Evolutionary conservation across 2,113 vertebrate species (phyloP), one percentile per base, ranked within the genome.

Genomic region (Brachypteracias leptosomus): DNA sequence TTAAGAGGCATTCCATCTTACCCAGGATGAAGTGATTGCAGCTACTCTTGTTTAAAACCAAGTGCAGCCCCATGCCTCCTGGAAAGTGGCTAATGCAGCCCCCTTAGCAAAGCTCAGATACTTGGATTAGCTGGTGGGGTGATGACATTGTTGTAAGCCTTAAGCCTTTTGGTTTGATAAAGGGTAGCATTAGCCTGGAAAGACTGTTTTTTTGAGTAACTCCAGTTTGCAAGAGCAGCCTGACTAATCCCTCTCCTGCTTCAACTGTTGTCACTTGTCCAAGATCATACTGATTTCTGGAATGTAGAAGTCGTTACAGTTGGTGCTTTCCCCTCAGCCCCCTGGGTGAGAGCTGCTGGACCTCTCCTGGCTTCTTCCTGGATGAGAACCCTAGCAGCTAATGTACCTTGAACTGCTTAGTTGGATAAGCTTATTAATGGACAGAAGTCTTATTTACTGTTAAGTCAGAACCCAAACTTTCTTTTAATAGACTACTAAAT

Each of bases 401-500:
- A 90, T 78, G 92, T 92, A 89, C 89, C 95, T 95, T 96, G 73
- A 94, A 93, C 92, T 92, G 88, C 93, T 96, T 96, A 96, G 85
- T 95, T 92, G 89, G 88, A 40, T 96, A 96, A 97, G 94, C 96
- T 96, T 62, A 86, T 95, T 97, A 96, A 93, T 87, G 92, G 90
- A 89, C 90, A 89, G 76, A 86, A 89, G 86, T 78, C 83, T 95
- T 76, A 38, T 73, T 95, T 89, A 63, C 76, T 78, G 61, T 88
- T 87, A 96, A 96, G 90, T 94, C 93, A 89, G 95, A 92, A 89
- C 70, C 87, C 90, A 95, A 92, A 96, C 88, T 93, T 78, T 81
- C 96, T 94, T 97, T 96, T 97, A 96, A 96, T 96, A 96, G 96
- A 87, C 66, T 87, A 13, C 88, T 96, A 75, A 94, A 96, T 70